Conservation (phyloP, 2,797 vertebrate species). For the Simalia tracyae region DNA sequence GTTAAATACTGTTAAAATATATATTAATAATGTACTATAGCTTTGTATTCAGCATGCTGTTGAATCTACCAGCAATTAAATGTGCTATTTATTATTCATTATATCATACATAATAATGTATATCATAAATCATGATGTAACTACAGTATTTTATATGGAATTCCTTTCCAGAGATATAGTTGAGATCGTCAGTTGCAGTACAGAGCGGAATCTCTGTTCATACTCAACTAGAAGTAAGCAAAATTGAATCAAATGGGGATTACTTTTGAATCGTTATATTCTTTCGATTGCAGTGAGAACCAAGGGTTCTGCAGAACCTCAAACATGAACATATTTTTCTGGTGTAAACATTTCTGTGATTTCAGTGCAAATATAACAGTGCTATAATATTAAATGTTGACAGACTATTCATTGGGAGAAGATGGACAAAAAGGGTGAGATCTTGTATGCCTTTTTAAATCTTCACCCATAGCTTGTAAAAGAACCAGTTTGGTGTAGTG, state of each 20-base stretch:
- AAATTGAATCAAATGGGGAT: background rate
- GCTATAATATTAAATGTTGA: background rate
- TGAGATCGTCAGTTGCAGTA: background rate
- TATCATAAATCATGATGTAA: background rate
- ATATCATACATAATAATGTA: background rate
- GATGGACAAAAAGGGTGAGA: background rate
- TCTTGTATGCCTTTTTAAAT: background rate
- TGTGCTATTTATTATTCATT: background rate
- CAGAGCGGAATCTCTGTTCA: background rate
- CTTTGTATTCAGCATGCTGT: conserved; percentile 17
- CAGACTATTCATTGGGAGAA: background rate
- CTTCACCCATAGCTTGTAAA: background rate
- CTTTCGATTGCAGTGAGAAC: background rate
- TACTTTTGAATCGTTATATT: background rate
- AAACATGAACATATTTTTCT: background rate
- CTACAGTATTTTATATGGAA: background rate
- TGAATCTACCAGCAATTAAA: conserved; percentile 35
- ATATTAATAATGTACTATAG: conserved; percentile 21
- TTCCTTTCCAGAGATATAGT: background rate
- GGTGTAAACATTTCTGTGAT: background rate
- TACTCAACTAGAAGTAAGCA: background rate
- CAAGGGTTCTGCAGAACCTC: background rate
- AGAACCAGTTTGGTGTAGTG: background rate
- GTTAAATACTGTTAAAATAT: background rate
- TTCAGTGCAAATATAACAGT: background rate